Conservation (phyloP, 2,113 vertebrate species). For the Xiphorhynchus elegans region DNA sequence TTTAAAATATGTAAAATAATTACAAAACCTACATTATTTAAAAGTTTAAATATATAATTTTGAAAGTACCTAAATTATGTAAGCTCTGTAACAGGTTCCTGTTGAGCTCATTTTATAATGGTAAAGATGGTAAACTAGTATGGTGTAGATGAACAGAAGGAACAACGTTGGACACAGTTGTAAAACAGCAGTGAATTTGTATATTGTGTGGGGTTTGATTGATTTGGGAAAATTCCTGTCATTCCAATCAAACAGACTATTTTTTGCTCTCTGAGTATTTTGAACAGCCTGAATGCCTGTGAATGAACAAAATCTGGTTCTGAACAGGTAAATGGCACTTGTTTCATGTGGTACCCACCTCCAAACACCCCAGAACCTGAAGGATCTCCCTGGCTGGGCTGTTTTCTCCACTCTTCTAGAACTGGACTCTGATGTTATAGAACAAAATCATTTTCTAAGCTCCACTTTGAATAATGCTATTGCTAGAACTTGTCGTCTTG, state of each 20-base stretch:
- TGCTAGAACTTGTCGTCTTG: background rate
- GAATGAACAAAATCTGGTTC: background rate
- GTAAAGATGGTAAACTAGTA: background rate
- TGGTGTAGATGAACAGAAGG: background rate
- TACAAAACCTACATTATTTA: background rate
- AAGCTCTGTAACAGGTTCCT: background rate
- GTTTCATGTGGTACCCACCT: background rate
- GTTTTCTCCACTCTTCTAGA: background rate
- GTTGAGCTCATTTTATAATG: background rate
- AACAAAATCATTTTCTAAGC: background rate
- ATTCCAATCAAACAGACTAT: background rate
- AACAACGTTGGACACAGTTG: background rate
- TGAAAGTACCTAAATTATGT: background rate
- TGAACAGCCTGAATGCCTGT: background rate
- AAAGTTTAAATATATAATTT: background rate
- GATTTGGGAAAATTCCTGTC: background rate
- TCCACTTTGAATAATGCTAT: background rate
- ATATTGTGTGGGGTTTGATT: background rate
- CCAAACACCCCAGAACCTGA: rapidly evolving
- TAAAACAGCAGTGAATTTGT: background rate
- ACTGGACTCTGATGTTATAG: background rate
- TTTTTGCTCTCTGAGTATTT: background rate
- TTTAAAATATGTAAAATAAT: background rate
- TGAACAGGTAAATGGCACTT: background rate
- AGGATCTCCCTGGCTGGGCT: background rate